Percentiles rank a stretch among this genome's conserved stretches.
Evolutionary conservation across 2,888 invertebrate species (phyloP).

Genomic region (Erebia aethiops): DNA sequence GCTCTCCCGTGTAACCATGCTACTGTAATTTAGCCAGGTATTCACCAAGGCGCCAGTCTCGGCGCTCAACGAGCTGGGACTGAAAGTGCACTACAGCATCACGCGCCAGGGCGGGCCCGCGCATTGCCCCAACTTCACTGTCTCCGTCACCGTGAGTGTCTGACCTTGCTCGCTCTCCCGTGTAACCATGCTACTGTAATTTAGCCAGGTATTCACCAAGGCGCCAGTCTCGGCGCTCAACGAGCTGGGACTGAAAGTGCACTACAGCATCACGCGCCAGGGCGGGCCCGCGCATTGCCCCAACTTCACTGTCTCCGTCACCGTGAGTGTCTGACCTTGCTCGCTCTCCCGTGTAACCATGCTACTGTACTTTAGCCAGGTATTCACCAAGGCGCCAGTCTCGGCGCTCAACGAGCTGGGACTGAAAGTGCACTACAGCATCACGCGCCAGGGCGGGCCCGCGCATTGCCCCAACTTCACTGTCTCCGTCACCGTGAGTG

Average conservation of each 20-base stretch:
- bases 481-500: background rate
- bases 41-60: background rate
- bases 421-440: background rate
- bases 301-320: background rate
- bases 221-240: background rate
- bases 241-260: background rate
- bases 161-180: background rate
- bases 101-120: background rate
- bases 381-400: conserved; percentile 34
- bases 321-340: background rate
- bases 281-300: background rate
- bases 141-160: background rate
- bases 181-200: background rate
- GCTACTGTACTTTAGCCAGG: conserved; percentile 46
- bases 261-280: background rate
- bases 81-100: background rate
- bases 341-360: background rate
- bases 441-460: background rate
- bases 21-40: background rate
- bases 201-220: background rate
- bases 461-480: conserved; percentile 1
- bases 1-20: background rate
- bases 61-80: background rate
- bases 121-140: conserved; percentile 1
- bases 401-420: background rate